These are phyloP conservation scores for Grapholita molesta DNA, from an alignment of 1,140 invertebrate species.

Conservation along the genomic window DNA sequence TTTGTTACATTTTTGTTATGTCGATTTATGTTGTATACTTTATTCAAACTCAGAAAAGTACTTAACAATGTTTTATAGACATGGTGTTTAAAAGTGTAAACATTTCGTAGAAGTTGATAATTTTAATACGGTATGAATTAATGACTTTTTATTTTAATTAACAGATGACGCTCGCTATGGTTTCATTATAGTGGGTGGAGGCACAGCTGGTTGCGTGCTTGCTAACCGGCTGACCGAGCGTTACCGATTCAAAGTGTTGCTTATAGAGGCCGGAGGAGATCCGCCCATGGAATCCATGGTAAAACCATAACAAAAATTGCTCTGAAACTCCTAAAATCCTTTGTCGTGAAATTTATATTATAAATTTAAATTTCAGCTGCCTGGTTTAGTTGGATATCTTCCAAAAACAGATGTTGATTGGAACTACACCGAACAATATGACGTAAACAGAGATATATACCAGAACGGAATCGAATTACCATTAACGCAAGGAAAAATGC, in stretches of 20 bases:
- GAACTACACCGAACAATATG: constrained; percentile 28
- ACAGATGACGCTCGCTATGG: constrained; percentile 25
- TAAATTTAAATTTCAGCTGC: constrained; percentile 25
- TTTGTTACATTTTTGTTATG: too few relatives aligned
- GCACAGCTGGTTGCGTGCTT: constrained; percentile 78
- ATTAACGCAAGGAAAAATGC: constrained; percentile 58
- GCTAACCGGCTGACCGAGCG: constrained; percentile 75
- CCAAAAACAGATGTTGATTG: constrained; percentile 21
- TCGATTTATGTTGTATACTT: too few relatives aligned
- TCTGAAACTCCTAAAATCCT: too few relatives aligned
- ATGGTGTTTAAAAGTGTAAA: too few relatives aligned
- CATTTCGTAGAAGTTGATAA: too few relatives aligned
- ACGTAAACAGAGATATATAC: constrained; percentile 9
- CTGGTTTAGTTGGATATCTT: constrained; percentile 21
- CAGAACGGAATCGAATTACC: constrained; percentile 6
- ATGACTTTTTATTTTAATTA: background rate
- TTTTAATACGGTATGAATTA: too few relatives aligned
- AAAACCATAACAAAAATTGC: background rate
- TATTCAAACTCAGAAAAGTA: too few relatives aligned
- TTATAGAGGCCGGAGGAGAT: constrained; percentile 68
- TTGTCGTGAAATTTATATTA: background rate
- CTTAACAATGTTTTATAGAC: too few relatives aligned
- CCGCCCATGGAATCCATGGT: constrained; percentile 36
- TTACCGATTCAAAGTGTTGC: constrained; percentile 56
- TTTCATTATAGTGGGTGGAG: constrained; percentile 39